Evolutionary conservation across 2,797 vertebrate genomes (phyloP), one percentile per base, ranked within the genome.

Genomic region (Gambelia wislizenii): DNA sequence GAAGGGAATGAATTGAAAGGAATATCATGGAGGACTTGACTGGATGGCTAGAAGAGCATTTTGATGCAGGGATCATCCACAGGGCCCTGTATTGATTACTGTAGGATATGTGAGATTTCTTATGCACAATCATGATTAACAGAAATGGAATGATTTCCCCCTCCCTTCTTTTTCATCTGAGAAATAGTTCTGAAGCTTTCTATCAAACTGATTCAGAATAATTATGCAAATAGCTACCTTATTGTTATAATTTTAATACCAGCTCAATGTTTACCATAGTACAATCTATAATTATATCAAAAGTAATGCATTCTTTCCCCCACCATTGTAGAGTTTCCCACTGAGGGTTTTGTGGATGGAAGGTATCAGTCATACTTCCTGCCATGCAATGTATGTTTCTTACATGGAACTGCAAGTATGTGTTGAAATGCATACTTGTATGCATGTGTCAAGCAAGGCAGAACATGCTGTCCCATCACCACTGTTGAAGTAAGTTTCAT

Each of bases 161-260:
- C 87, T 5, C 82, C 54, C 61, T 87, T 1, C 30, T 92, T 88
- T 49, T 59, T 75, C 81, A 75, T 39, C 86, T 82, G 86, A 83
- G 22, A 93, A 0, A 0, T 1, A 84, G 89, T 90, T 91, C 91
- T 80, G 75, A 69, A 91, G 61, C 0, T 77, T 93, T 93, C 90
- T 14, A 1, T 84, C 85, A 85, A 82, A 61, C 44, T 80, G 89
- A 84, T 89, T 72, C 30, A 39, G 77, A 92, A 8, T 5, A 36
- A 54, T 67, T 42, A 69, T 14, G 89, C 77, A 70, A 91, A 81
- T 85, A 25, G 1, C 47, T 85, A 6, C 78, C 14, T 86, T 54
- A 64, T 86, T 91, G 69, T 52, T 33, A 93, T 91, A 90, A 59
- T 89, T 27, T 83, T 7, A 3, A 10, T 72, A 84, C 39, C 2